These are phyloP conservation scores for Rhincodon typus DNA, from an alignment of 2,797 vertebrate species.

Conservation along the genomic window DNA sequence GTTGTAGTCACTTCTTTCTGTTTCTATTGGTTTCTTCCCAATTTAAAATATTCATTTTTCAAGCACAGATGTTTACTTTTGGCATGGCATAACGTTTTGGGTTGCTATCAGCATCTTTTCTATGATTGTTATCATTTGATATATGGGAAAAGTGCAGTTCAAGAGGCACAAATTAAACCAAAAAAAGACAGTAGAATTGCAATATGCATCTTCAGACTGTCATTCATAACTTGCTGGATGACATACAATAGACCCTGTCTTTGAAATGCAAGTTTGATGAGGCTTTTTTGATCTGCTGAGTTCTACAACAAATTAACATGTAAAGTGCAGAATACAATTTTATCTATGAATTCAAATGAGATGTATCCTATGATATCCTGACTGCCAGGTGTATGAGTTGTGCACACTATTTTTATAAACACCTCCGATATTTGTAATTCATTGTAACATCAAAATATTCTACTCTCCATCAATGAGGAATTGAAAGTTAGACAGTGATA, in stretches of 20 bases:
- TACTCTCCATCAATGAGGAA: not conserved
- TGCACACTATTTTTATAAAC: not conserved
- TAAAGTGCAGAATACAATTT: not conserved
- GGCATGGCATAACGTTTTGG: no score
- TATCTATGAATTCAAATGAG: not conserved
- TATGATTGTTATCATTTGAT: not conserved
- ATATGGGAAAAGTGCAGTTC: not conserved
- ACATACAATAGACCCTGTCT: not conserved
- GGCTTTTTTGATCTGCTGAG: not conserved
- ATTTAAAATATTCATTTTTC: not conserved
- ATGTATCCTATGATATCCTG: not conserved
- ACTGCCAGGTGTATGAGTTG: no score
- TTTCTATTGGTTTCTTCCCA: not conserved
- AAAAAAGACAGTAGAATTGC: not conserved
- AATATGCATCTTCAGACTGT: not conserved
- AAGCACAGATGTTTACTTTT: not conserved
- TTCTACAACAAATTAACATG: conserved; percentile 2
- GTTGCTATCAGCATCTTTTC: not conserved
- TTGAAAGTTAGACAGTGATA: not conserved
- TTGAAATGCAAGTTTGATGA: not conserved
- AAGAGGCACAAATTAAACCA: not conserved
- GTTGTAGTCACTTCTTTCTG: not conserved
- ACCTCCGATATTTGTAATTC: not conserved
- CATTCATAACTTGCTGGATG: not conserved
- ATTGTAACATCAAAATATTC: not conserved